phyloP scores from a whole-genome alignment of 1,140 invertebrate species.

The Pygmarrhopalites habei region DNA sequence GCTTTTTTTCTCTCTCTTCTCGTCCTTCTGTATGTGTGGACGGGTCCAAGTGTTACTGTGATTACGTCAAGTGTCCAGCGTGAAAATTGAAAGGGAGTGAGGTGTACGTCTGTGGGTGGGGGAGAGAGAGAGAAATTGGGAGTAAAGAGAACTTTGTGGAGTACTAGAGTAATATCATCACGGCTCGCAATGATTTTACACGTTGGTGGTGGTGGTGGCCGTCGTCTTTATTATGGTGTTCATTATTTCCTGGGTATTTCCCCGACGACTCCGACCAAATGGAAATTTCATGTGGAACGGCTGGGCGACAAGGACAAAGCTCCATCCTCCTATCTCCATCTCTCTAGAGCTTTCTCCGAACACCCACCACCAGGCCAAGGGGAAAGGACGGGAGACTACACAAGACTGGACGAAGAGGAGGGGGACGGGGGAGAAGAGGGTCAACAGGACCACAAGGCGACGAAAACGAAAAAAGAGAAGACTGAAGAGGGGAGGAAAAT shows the following conservation, averaged over 20 bases:
- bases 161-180: too few relatives aligned
- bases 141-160: too few relatives aligned
- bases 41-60: too few relatives aligned
- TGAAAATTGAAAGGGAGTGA: too few relatives aligned
- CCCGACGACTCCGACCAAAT: slow-evolving; percentile 15
- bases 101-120: too few relatives aligned
- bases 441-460: too few relatives aligned
- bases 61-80: too few relatives aligned
- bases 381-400: background rate
- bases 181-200: slow-evolving; percentile 30
- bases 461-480: slow-evolving; percentile 39
- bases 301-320: background rate
- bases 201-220: slow-evolving; percentile 23
- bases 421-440: too few relatives aligned
- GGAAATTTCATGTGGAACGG: slow-evolving; percentile 22
- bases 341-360: background rate
- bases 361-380: background rate
- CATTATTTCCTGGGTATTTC: slow-evolving; percentile 4
- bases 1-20: too few relatives aligned
- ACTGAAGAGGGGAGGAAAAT: slow-evolving; percentile 42
- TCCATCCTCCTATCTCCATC: slow-evolving; percentile 7
- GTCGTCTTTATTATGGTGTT: slow-evolving; percentile 19
- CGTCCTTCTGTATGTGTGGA: too few relatives aligned
- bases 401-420: too few relatives aligned
- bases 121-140: background rate